These are phyloP conservation scores for Drosophila subpulchrella DNA, from an alignment of 1,140 invertebrate genomes.

Conservation along the genomic window DNA sequence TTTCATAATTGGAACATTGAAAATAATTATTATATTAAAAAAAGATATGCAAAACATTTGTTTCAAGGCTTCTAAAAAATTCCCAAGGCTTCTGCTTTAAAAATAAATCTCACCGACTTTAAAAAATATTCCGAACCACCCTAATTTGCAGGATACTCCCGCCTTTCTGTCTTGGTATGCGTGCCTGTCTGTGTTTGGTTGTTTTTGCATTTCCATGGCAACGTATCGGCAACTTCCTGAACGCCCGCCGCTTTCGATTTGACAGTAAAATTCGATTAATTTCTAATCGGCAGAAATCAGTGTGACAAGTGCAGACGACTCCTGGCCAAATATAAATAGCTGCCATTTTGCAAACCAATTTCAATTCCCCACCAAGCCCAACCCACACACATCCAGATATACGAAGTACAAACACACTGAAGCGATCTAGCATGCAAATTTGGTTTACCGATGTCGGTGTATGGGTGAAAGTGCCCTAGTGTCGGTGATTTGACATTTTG, in stretches of 20 bases:
- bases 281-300: conserved; percentile 80
- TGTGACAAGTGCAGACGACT: conserved; percentile 71
- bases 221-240: conserved; percentile 60
- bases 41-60: too few species aligned
- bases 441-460: conserved; percentile 38
- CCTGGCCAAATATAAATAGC: conserved; percentile 63
- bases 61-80: neutral
- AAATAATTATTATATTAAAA: too few species aligned
- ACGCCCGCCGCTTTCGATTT: conserved; percentile 71
- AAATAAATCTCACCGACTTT: neutral
- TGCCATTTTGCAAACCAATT: conserved; percentile 60
- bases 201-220: conserved; percentile 79
- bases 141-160: conserved; percentile 16
- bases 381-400: conserved; percentile 8
- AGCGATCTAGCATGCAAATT: conserved; percentile 67
- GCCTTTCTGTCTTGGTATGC: conserved; percentile 42
- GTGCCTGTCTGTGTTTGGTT: conserved; percentile 51
- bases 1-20: too few species aligned
- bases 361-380: conserved; percentile 45
- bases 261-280: conserved; percentile 83
- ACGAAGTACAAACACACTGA: conserved; percentile 28
- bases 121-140: conserved; percentile 1
- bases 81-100: too few species aligned
- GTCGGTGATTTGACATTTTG: conserved; percentile 61
- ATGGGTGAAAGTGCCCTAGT: conserved; percentile 41